phyloP scores from a whole-genome alignment of 2,797 vertebrate genomes.

The Pteronotus mesoamericanus region DNA sequence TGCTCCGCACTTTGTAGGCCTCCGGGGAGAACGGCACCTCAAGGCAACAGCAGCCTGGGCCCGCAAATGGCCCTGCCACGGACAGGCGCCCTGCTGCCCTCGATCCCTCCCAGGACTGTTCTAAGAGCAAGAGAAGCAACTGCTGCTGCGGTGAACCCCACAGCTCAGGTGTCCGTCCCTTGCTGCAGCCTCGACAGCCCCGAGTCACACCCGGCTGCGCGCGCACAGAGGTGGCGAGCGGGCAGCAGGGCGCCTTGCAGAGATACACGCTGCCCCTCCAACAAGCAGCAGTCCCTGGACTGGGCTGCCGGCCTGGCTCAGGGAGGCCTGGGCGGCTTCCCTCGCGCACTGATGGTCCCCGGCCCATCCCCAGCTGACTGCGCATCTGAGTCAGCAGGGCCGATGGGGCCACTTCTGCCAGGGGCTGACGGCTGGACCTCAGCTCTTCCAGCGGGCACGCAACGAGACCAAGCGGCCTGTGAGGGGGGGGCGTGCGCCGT shows the following conservation, averaged over 20 bases:
- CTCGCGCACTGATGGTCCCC: neutral
- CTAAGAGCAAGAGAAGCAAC: neutral
- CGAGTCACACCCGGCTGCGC: neutral
- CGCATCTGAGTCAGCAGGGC: neutral
- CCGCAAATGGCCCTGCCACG: neutral
- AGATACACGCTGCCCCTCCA: neutral
- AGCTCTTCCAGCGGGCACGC: neutral
- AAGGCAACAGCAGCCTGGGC: neutral
- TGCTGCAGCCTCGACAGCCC: neutral
- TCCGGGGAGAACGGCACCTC: neutral
- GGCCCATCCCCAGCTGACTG: neutral
- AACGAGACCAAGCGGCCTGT: neutral
- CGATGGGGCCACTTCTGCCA: neutral
- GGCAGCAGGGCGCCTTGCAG: neutral
- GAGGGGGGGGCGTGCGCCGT: neutral
- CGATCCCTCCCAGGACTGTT: neutral
- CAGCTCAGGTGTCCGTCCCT: neutral
- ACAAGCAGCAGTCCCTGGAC: neutral
- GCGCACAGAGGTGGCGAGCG: accelerated
- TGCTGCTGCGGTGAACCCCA: neutral
- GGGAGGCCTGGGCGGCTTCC: neutral
- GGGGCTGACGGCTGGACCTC: neutral
- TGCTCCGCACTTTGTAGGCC: neutral
- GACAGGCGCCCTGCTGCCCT: neutral
- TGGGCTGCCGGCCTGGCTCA: neutral